These are phyloP conservation scores for Bombylius major DNA, from an alignment of 2,888 invertebrate species.

Conservation along the genomic window DNA sequence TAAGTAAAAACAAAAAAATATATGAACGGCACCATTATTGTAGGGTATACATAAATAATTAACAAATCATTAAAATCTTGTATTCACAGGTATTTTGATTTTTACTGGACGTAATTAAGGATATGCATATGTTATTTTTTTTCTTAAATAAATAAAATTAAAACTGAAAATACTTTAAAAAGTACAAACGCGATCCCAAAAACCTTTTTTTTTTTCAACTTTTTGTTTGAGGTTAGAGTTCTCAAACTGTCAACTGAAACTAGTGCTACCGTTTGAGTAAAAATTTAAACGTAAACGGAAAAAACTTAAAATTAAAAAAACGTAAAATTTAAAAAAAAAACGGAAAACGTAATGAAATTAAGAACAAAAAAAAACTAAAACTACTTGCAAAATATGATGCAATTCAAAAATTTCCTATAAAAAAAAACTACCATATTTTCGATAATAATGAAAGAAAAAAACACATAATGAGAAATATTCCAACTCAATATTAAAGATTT, in stretches of 20 bases:
- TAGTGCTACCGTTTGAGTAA: no score
- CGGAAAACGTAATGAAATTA: no score
- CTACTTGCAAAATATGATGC: no score
- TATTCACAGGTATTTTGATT: conserved; percentile 7
- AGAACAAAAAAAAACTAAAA: no score
- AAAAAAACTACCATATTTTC: no score
- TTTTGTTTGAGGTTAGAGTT: conserved; percentile 4
- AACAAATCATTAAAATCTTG: neutral
- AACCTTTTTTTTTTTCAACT: conserved; percentile 2
- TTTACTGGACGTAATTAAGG: conserved; percentile 5
- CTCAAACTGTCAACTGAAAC: neutral
- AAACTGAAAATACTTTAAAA: conserved; percentile 4
- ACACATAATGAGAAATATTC: no score
- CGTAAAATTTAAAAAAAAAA: no score
- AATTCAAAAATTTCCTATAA: no score
- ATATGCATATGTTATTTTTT: conserved; percentile 5
- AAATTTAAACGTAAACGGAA: no score
- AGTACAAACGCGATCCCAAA: conserved; percentile 8
- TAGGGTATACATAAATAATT: conserved; percentile 3
- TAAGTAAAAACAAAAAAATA: conserved; percentile 1
- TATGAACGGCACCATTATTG: conserved; percentile 7
- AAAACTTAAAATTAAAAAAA: no score
- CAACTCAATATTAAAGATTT: no score
- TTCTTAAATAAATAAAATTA: conserved; percentile 1
- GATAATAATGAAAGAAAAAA: no score